Base-by-base conservation (phyloP, 2,888 invertebrate genomes). In the Tinea trinotella region DNA sequence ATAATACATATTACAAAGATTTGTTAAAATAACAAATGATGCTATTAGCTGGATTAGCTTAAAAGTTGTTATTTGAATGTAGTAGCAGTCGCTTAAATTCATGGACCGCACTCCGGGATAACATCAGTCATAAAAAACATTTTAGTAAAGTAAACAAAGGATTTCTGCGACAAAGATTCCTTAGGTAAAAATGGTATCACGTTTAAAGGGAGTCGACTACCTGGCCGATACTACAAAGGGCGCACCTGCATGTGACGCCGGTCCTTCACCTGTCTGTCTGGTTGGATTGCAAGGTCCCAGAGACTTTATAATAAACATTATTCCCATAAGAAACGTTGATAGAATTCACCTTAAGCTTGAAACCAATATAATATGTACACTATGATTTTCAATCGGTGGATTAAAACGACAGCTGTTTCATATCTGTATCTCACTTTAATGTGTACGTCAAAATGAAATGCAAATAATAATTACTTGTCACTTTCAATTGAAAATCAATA, bases 241-340 rank as follows among this genome's bases (percentile, higher is more conserved):
- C 67, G 62, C 75, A 76, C 73, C 74, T 76, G 75, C 72, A 57
- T 55, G 62, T 69, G 68, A 68, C 70, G 68, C 69, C 70, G 72
- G 72, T 70, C 68, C 67, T 72, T 75, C 75, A 76, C 75, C 75
- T 76, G 75, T 68, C 68, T 65, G 13, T 68, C 68, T 65, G 13
- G 50, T 40, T 49, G 9, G 19, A 3, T 46, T 17, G 46, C 19
- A 46, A 19, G 40, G 40, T 40, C 13, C 40, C n/a, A n/a, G 6
- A 40, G 12, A 40, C 40, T 7, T 12, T 40, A n/a, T 40, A 40
- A 24, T 24, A 24, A 24, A 15, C 15, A 40, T 15, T 40, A 40
- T 40, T 40, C 13, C 40, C 15, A 40, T 40, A 15, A n/a, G 15
- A 40, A 40, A 40, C 15, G 13, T 40, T 7, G 2, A 13, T 40